Evolutionary conservation across 2,113 vertebrate species (phyloP), one percentile per base, ranked within the genome.

Genomic region (Merops nubicus): DNA sequence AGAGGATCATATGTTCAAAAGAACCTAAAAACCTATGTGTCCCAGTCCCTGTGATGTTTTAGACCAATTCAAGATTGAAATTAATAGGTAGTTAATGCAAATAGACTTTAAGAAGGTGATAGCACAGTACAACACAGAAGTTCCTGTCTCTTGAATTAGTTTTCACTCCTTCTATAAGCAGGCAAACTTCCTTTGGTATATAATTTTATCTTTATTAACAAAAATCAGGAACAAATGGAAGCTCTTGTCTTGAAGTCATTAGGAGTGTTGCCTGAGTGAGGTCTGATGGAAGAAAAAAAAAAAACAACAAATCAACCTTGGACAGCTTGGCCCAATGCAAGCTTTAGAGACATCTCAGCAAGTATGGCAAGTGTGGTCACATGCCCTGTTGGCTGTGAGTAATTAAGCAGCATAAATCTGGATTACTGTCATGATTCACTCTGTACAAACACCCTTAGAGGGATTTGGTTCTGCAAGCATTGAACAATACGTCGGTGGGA

Each of bases 321-420:
- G 75, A 28, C 12, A 33, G 10, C 34, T 85, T 53, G 45, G 63
- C 29, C 50, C 50, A 84, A 2, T 38, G 12, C 5, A 67, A 84
- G 11, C 21, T 83, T 84, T 86, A 83, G 67, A 92, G 59, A 81
- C 22, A 59, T 67, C 75, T 91, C 86, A 77, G 59, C 31, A 76
- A 91, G 42, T 67, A 89, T 77, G 72, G 72, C 54, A 92, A 77
- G 74, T 20, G 15, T 1, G 0, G 60, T 57, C 92, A 80, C n/a
- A 47, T 91, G 67, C 10, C 50, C 72, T 90, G 23, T 74, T 94
- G 45, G 48, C 59, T 91, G 22, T 54, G 88, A 93, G 72, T 45
- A 77, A 93, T 92, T 74, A 81, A 70, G 68, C 20, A 74, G 18
- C 64, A 91, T 90, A 81, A 95, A 86, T 84, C 79, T 84, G 54